Percentiles rank a stretch among this genome's conserved stretches.
Conservation (phyloP, 1,140 invertebrate species). For the Drosophila ironensis region DNA sequence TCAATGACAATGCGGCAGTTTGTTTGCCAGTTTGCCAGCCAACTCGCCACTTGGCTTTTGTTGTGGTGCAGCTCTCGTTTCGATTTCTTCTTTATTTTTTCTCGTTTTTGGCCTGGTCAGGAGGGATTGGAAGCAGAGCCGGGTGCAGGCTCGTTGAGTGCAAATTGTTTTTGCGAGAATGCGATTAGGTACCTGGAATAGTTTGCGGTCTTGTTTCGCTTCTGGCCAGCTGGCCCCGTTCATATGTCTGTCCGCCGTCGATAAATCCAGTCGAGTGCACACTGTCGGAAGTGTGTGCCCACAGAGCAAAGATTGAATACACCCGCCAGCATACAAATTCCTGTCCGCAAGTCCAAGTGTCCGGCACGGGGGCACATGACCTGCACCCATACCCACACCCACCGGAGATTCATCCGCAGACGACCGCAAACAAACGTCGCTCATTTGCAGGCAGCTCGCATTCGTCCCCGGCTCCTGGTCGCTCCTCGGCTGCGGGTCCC, state of each 20-base stretch:
- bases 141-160: conserved; percentile 13
- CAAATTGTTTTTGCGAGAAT: conserved; percentile 46
- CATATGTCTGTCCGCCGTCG: conserved; percentile 1
- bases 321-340: conserved; percentile 29
- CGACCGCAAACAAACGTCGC: conserved; percentile 36
- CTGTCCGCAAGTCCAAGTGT: not conserved
- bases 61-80: conserved; percentile 38
- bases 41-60: conserved; percentile 34
- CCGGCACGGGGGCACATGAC: not conserved
- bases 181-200: conserved; percentile 49
- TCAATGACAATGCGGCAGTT: conserved; percentile 56
- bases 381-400: not conserved
- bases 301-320: conserved; percentile 41
- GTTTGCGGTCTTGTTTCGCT: conserved; percentile 15
- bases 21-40: conserved; percentile 35
- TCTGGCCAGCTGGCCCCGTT: not conserved
- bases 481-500: not conserved
- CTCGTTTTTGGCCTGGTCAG: conserved; percentile 3
- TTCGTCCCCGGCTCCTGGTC: conserved; percentile 6
- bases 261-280: conserved; percentile 46
- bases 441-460: conserved; percentile 49
- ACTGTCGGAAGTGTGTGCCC: conserved; percentile 14
- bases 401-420: conserved; percentile 7
- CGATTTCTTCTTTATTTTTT: not conserved
- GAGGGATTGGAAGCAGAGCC: not conserved